Percentiles rank a stretch among this genome's conserved stretches.
phyloP scores from a whole-genome alignment of 2,888 invertebrate genomes.

The Auanema freiburgensis region DNA sequence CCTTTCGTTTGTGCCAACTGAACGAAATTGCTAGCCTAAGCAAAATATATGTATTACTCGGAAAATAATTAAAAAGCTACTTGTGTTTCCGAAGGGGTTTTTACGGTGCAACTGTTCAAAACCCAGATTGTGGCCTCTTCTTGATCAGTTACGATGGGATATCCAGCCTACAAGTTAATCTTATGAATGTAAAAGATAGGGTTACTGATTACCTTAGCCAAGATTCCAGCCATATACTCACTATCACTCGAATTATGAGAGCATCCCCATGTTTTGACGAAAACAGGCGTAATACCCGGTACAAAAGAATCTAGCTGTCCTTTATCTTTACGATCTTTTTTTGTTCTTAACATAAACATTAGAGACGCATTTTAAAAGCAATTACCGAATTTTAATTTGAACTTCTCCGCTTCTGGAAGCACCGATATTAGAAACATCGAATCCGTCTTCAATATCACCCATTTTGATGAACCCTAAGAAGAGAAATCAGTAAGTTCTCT shows the following conservation, averaged over 20 bases:
- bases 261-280: constrained; percentile 56
- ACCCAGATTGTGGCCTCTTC: constrained; percentile 86
- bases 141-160: constrained; percentile 72
- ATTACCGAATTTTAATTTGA: background rate
- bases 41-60: background rate
- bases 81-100: constrained; percentile 83
- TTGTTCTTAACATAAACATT: constrained; percentile 3
- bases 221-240: constrained; percentile 96
- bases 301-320: constrained; percentile 43
- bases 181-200: background rate
- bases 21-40: constrained; percentile 39
- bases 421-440: constrained; percentile 16
- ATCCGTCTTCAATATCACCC: constrained; percentile 45
- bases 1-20: constrained; percentile 35
- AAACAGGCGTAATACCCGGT: constrained; percentile 43
- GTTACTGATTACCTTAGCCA: constrained; percentile 71
- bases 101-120: constrained; percentile 95
- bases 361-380: too few relatives aligned
- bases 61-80: constrained; percentile 18
- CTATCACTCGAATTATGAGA: constrained; percentile 91
- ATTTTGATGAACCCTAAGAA: constrained; percentile 8
- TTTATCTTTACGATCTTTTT: constrained; percentile 11
- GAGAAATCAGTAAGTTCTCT: background rate
- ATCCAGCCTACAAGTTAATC: constrained; percentile 42
- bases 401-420: background rate